Conservation (phyloP, 2,797 vertebrate genomes). For the Bradypodion pumilum region DNA sequence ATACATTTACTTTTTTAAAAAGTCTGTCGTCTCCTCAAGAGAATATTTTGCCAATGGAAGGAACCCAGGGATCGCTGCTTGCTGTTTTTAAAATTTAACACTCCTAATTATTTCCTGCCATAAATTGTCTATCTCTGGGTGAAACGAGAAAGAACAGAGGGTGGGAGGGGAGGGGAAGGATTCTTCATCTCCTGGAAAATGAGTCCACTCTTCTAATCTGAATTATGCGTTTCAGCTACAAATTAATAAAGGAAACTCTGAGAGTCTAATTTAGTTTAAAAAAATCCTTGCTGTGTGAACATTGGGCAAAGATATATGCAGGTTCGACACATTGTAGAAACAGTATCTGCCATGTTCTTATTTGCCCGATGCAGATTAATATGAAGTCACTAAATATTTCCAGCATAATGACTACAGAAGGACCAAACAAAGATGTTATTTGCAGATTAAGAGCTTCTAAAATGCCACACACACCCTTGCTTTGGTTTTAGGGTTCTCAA, state of each 20-base stretch:
- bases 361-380: neutral
- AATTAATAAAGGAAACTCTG: slow-evolving; percentile 34
- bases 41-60: slow-evolving; percentile 60
- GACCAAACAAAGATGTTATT: neutral
- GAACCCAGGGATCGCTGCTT: slow-evolving; percentile 33
- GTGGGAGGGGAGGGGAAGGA: neutral
- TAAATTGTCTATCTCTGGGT: slow-evolving; percentile 29
- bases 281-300: slow-evolving; percentile 30
- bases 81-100: slow-evolving; percentile 38
- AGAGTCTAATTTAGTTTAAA: slow-evolving; percentile 25
- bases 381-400: neutral
- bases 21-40: slow-evolving; percentile 43
- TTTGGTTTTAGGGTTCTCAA: too few species aligned
- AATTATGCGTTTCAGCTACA: neutral
- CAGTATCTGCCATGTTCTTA: neutral
- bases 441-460: too few species aligned
- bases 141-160: too few species aligned
- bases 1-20: slow-evolving; percentile 57
- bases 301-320: slow-evolving; percentile 38
- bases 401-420: too few species aligned
- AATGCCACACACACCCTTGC: neutral
- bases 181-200: slow-evolving; percentile 18
- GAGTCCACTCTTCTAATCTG: neutral
- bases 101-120: slow-evolving; percentile 40
- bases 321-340: neutral